Evolutionary conservation across 2,113 vertebrate species (phyloP).

Genomic region (Gallinago jamesoni): DNA sequence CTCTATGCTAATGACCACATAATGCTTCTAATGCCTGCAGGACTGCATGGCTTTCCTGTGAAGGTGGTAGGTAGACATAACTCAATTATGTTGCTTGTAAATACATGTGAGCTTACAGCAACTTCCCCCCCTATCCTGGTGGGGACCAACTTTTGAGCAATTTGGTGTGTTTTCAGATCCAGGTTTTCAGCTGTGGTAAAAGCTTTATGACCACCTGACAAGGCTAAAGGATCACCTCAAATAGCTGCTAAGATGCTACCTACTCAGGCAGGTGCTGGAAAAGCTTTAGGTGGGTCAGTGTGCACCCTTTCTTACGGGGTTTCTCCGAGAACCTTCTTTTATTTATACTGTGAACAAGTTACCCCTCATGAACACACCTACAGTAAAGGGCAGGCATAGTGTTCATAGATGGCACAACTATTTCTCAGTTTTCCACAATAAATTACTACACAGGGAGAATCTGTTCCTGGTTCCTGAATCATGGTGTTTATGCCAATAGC

Average conservation of each 20-base stretch:
- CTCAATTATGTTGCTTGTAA: neutral
- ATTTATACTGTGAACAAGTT: neutral
- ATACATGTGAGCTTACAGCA: neutral
- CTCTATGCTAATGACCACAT: neutral
- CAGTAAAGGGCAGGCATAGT: neutral
- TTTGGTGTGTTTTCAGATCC: neutral
- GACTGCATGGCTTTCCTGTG: neutral
- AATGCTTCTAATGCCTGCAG: neutral
- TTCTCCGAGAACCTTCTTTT: neutral
- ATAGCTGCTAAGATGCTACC: neutral
- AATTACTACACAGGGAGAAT: neutral
- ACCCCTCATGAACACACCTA: neutral
- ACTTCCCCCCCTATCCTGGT: accelerated
- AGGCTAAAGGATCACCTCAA: neutral
- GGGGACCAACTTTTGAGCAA: neutral
- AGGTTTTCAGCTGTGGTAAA: neutral
- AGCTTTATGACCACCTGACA: neutral
- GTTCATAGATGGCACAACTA: neutral
- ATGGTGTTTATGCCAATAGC: neutral
- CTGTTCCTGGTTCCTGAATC: neutral
- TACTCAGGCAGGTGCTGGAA: neutral
- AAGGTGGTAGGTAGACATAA: neutral
- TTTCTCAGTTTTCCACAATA: neutral
- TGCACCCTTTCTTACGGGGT: neutral
- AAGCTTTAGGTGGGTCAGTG: neutral